Evolutionary conservation across 1,140 invertebrate genomes (phyloP), one percentile per base, ranked within the genome.

Genomic region (Lasioglossum baleicum): DNA sequence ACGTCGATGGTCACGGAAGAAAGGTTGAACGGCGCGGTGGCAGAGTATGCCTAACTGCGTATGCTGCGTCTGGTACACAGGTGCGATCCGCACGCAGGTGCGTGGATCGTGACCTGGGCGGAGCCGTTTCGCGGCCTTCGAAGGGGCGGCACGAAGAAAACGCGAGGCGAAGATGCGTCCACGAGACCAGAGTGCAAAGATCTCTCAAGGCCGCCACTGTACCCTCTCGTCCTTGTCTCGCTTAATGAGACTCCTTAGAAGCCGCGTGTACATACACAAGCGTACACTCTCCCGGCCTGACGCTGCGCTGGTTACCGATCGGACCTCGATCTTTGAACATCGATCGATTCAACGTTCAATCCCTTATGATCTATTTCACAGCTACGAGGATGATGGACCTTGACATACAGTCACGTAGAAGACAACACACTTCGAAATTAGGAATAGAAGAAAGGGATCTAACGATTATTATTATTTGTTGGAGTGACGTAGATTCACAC

Each of bases 161-260:
- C 60, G 73, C 63, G 60, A 72, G 58, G 68, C 69, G 86, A 88
- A 90, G 88, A 91, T 89, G 85, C 84, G 82, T 83, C 81, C 79
- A 53, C 71, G 48, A 56, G 48, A 44, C 13, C 69, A 65, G 88
- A 89, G 91, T 90, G 91, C 91, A 92, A 92, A 92, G 91, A 92
- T 92, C 90, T 85, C 87, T 90, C 92, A 92, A 92, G 91, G 91
- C 66, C 90, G 90, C 63, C 74, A 53, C 69, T 58, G 81, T 60
- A n/a, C 56, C 63, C 48, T 79, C 71, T 85, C 86, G 90, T 91
- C 90, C 88, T 91, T 91, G 89, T 91, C 87, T 89, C 84, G 80
- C 88, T 81, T 91, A 92, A 91, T 91, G 88, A 91, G 87, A 80
- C 86, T 80, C 86, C 60, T 69, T 84, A 79, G 83, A 73, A 71